Percentiles rank a stretch among this genome's conserved stretches.
phyloP scores from a whole-genome alignment of 1,140 invertebrate genomes.

The Catajapyx aquilonaris region DNA sequence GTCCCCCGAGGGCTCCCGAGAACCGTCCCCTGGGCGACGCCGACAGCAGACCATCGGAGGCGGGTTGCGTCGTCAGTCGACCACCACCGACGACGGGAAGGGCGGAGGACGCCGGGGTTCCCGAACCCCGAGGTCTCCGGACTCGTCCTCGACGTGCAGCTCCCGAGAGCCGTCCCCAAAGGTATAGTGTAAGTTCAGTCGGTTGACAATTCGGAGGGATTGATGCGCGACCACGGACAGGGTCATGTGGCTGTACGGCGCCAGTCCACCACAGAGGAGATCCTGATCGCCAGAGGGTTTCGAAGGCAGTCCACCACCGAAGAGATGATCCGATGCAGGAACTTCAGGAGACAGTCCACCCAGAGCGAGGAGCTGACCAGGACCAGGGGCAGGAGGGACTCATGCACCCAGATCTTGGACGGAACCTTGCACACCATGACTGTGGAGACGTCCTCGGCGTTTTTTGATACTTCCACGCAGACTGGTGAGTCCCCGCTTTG shows the following conservation, averaged over 20 bases:
- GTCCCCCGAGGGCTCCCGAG: constrained; percentile 53
- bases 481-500: constrained; percentile 60
- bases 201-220: too few species aligned
- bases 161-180: constrained; percentile 30
- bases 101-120: constrained; percentile 18
- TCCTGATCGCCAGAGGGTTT: constrained; percentile 71
- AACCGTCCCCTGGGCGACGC: constrained; percentile 32
- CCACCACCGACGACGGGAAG: constrained; percentile 31
- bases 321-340: constrained; percentile 74
- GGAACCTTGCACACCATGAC: constrained; percentile 83
- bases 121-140: constrained; percentile 34
- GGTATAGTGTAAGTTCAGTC: constrained; percentile 7
- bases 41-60: constrained; percentile 32
- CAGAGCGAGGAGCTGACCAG: constrained; percentile 24
- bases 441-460: constrained; percentile 72
- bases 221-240: too few species aligned
- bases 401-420: constrained; percentile 71
- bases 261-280: constrained; percentile 79
- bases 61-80: constrained; percentile 53
- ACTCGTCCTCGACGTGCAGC: constrained; percentile 46
- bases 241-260: constrained; percentile 34
- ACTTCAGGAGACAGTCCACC: constrained; percentile 43
- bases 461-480: constrained; percentile 80
- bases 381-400: constrained; percentile 59
- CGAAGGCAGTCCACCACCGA: constrained; percentile 72